Percentiles rank a stretch among this genome's conserved stretches.
phyloP scores from a whole-genome alignment of 2,797 vertebrate species.

The Myotis myotis region DNA sequence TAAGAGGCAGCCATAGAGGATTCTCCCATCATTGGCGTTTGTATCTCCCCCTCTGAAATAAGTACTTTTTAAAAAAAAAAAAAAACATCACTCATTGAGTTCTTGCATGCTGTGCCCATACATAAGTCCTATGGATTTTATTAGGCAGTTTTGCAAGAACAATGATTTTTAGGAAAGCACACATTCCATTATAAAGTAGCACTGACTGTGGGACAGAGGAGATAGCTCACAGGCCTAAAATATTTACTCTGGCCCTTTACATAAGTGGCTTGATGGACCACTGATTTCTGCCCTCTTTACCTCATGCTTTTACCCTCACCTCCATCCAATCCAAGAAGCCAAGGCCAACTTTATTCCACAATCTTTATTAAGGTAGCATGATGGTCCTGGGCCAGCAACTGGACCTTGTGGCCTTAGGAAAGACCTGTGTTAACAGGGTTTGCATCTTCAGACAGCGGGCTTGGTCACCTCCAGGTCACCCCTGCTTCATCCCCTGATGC shows the following conservation, averaged over 20 bases:
- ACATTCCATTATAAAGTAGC: not conserved
- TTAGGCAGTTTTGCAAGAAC: not conserved
- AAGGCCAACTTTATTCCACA: slow-evolving; percentile 53
- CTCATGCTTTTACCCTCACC: not conserved
- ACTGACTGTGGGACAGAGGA: not conserved
- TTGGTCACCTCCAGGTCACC: not conserved
- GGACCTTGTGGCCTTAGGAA: slow-evolving; percentile 67
- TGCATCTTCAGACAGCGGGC: slow-evolving; percentile 40
- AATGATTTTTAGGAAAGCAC: not conserved
- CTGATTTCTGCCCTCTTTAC: not conserved
- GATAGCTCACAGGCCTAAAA: not conserved
- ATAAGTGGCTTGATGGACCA: not conserved
- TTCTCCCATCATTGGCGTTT: too few species aligned
- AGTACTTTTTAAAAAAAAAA: not conserved
- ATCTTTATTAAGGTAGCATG: slow-evolving; percentile 74
- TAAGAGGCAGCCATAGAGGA: too few species aligned
- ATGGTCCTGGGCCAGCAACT: slow-evolving; percentile 63
- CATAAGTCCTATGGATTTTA: not conserved
- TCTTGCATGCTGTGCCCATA: not conserved
- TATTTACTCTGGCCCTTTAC: not conserved
- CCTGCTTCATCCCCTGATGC: not conserved
- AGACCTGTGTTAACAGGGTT: slow-evolving; percentile 72
- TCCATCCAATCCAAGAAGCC: not conserved
- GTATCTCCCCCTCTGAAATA: too few species aligned
- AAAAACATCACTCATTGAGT: not conserved